Conservation (phyloP, 2,113 vertebrate genomes). For the Probosciger aterrimus region DNA sequence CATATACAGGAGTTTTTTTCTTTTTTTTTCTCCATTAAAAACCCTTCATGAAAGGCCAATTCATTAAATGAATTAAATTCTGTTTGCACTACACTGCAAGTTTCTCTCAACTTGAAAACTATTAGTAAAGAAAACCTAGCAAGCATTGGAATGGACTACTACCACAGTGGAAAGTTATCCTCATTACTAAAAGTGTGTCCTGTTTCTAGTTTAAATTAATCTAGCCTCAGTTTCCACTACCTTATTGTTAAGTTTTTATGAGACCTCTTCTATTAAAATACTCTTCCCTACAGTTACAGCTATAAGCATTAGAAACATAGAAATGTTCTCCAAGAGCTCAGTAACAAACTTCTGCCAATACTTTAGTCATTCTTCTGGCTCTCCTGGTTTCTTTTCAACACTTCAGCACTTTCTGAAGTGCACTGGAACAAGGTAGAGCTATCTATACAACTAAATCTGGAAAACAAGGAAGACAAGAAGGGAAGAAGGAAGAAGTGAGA, state of each 20-base stretch:
- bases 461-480: background rate
- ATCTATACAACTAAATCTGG: conserved; percentile 9
- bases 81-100: background rate
- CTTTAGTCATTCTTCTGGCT: background rate
- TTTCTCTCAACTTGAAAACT: background rate
- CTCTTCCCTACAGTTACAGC: background rate
- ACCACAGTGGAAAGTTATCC: background rate
- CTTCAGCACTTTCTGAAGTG: background rate
- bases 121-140: background rate
- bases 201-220: background rate
- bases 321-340: background rate
- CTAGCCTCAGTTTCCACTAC: background rate
- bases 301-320: background rate
- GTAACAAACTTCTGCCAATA: background rate
- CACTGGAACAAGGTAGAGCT: background rate
- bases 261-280: background rate
- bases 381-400: conserved; percentile 16
- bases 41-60: background rate
- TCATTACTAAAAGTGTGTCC: background rate
- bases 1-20: background rate
- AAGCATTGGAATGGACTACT: background rate
- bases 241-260: background rate
- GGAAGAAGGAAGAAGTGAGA: background rate
- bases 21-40: background rate
- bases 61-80: background rate